These are phyloP conservation scores for Platerodrilus igneus DNA, from an alignment of 2,888 invertebrate genomes.

Conservation along the genomic window DNA sequence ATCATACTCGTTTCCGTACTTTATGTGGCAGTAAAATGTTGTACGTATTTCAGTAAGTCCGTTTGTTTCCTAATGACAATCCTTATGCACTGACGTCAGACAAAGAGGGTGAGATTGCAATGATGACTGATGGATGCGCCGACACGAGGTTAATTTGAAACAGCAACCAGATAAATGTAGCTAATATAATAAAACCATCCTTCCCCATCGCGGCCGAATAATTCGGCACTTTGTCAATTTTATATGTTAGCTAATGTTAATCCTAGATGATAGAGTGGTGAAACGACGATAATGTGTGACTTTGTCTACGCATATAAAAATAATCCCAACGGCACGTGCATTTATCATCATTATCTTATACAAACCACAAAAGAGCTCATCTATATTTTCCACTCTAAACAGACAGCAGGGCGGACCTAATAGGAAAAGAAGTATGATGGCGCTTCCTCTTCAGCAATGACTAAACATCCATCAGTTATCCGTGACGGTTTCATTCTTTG, in stretches of 20 bases:
- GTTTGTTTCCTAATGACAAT: constrained; percentile 26
- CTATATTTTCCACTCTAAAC: constrained; percentile 33
- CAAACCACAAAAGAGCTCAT: constrained; percentile 19
- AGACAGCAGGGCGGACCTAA: constrained; percentile 30
- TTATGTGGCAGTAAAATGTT: constrained; percentile 26
- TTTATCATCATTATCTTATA: constrained; percentile 20
- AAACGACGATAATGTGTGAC: constrained; percentile 19
- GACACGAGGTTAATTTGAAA: constrained; percentile 45
- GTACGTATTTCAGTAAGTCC: constrained; percentile 25
- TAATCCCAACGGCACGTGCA: constrained; percentile 22
- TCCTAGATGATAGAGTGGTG: constrained; percentile 20
- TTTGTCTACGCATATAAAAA: constrained; percentile 19
- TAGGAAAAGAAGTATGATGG: constrained; percentile 17
- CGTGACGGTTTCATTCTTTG: constrained; percentile 34
- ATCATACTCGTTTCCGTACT: constrained; percentile 27
- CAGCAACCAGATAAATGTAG: constrained; percentile 44
- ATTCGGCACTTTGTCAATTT: constrained; percentile 27
- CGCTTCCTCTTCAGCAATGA: constrained; percentile 30
- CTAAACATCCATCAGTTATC: constrained; percentile 42
- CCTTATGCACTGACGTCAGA: constrained; percentile 24
- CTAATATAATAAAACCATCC: constrained; percentile 41
- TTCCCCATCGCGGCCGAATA: constrained; percentile 25
- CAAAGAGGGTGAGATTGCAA: constrained; percentile 26
- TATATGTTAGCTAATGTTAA: constrained; percentile 21
- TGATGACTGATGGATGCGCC: constrained; percentile 41